A percentile compares a stretch with the other conserved stretches of the same genome.
These are phyloP conservation scores for Brenthis daphne DNA, from an alignment of 2,888 invertebrate species.

Conservation along the genomic window DNA sequence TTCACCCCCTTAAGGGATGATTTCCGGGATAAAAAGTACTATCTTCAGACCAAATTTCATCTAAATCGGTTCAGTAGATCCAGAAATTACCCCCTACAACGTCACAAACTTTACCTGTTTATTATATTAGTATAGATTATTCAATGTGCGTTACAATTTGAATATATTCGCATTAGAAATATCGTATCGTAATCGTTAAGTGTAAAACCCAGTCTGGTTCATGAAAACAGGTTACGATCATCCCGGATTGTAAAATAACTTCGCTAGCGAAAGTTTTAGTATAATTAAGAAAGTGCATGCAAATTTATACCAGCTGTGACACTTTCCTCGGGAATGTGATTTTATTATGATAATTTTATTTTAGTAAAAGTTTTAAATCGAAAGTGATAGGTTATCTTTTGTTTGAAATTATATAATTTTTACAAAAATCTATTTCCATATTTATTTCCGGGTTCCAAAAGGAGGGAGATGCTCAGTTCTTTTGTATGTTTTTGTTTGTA, in stretches of 20 bases:
- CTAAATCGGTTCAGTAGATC: no score
- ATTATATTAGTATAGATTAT: neutral
- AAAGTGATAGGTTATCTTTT: slow-evolving; percentile 19
- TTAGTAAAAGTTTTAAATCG: slow-evolving; percentile 21
- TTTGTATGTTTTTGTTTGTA: no score
- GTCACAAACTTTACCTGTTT: no score
- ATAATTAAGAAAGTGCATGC: slow-evolving; percentile 34
- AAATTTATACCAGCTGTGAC: slow-evolving; percentile 29
- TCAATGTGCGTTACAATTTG: neutral
- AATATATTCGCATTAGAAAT: neutral
- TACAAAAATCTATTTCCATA: no score
- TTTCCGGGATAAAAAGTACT: no score
- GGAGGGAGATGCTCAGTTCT: no score
- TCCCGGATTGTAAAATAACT: slow-evolving; percentile 22
- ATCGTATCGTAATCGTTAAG: neutral
- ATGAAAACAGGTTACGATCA: slow-evolving; percentile 22
- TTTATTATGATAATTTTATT: slow-evolving; percentile 23
- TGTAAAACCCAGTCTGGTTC: neutral
- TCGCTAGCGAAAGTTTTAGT: slow-evolving; percentile 29
- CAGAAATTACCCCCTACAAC: no score
- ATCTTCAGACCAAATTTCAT: no score
- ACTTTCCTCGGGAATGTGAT: slow-evolving; percentile 18
- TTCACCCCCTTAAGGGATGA: no score
- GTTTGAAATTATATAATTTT: neutral
- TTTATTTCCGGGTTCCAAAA: no score